Conservation (phyloP, 2,888 invertebrate genomes). For the Rhaphigaster nebulosa region DNA sequence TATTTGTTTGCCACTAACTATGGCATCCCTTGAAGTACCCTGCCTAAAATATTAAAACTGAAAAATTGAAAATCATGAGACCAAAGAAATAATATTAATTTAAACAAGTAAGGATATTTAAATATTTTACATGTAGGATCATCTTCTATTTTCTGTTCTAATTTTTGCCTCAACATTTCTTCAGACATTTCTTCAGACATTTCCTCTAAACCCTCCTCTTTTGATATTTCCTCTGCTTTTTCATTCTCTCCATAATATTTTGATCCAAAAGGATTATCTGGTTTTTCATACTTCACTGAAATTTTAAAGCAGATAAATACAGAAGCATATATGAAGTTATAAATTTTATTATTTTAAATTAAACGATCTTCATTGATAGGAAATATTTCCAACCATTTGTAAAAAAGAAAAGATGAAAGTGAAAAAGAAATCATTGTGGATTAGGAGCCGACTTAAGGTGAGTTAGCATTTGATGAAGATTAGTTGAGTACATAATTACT, state of each 20-base stretch:
- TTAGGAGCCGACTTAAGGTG: too few relatives aligned
- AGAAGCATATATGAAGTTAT: background rate
- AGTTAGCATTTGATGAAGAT: too few relatives aligned
- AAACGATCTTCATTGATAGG: too few relatives aligned
- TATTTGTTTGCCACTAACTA: too few relatives aligned
- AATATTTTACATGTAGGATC: background rate
- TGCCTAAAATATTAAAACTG: too few relatives aligned
- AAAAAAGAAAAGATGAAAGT: too few relatives aligned
- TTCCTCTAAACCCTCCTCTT: background rate
- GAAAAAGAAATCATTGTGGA: too few relatives aligned
- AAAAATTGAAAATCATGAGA: background rate
- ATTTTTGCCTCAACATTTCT: background rate
- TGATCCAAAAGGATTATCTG: background rate
- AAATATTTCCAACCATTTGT: too few relatives aligned
- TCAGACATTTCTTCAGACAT: background rate
- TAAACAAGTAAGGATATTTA: background rate
- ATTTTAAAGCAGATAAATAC: background rate
- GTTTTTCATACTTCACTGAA: background rate
- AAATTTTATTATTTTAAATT: background rate
- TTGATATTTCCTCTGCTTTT: background rate
- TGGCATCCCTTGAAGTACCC: too few relatives aligned
- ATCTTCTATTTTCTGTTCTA: background rate
- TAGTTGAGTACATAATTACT: too few relatives aligned
- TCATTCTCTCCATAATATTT: background rate
- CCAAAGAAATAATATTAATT: background rate